Conservation (phyloP, 2,888 invertebrate genomes). For the Darwinula stevensoni region DNA sequence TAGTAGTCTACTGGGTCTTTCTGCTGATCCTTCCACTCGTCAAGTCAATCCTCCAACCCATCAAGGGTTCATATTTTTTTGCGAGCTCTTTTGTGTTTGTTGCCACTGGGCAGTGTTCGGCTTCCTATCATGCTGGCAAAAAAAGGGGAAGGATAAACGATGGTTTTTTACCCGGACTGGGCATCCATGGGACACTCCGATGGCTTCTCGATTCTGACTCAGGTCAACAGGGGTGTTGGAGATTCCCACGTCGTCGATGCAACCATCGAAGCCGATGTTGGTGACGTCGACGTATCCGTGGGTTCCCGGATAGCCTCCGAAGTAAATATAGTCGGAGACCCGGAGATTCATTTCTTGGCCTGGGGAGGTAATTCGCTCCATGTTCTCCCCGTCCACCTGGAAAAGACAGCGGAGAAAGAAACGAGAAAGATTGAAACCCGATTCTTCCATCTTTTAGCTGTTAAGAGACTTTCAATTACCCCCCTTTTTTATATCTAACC, state of each 20-base stretch:
- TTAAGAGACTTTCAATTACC: too few species aligned
- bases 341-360: constrained; percentile 17
- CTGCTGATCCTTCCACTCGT: too few species aligned
- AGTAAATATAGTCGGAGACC: constrained; percentile 42
- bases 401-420: constrained; percentile 5
- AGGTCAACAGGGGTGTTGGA: constrained; percentile 44
- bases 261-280: constrained; percentile 60
- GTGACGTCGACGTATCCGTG: constrained; percentile 34
- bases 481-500: too few species aligned
- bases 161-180: too few species aligned
- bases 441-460: too few species aligned
- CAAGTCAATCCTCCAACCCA: too few species aligned
- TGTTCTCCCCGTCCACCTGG: constrained; percentile 13
- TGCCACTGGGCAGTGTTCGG: too few species aligned
- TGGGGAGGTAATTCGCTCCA: constrained; percentile 14
- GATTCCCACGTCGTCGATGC: constrained; percentile 53
- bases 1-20: too few species aligned
- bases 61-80: too few species aligned
- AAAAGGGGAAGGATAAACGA: too few species aligned
- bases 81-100: too few species aligned
- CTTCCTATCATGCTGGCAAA: too few species aligned
- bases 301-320: constrained; percentile 52
- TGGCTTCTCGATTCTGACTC: constrained; percentile 40
- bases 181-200: constrained; percentile 62
- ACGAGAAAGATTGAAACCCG: neutral